Conservation (phyloP, 2,888 invertebrate species). For the Pachycephus smyrnensis region DNA sequence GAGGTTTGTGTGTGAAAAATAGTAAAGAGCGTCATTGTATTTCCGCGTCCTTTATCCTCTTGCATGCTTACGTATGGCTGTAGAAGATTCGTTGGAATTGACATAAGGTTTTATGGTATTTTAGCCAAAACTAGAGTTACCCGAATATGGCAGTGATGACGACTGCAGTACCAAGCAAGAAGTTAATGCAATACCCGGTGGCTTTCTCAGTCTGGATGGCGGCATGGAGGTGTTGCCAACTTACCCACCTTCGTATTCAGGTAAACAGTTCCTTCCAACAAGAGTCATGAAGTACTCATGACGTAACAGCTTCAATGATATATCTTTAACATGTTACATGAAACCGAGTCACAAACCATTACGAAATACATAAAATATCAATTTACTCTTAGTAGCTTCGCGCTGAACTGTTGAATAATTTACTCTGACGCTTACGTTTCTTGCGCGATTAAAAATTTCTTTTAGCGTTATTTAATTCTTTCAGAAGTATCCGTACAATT, state of each 20-base stretch:
- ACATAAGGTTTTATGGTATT: slow-evolving; percentile 29
- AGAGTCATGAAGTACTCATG: not conserved
- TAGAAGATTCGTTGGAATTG: not conserved
- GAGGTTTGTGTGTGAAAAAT: slow-evolving; percentile 48
- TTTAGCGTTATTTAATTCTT: not conserved
- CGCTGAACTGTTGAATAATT: not conserved
- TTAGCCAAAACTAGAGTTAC: slow-evolving; percentile 80
- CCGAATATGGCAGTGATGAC: slow-evolving; percentile 80
- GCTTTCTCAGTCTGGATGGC: slow-evolving; percentile 64
- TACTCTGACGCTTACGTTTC: not conserved
- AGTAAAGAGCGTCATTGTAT: not conserved
- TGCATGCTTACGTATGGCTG: not conserved
- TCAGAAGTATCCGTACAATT: not conserved
- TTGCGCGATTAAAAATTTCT: not conserved
- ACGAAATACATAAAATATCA: not conserved
- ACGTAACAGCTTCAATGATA: not conserved
- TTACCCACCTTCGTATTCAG: slow-evolving; percentile 62
- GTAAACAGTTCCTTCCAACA: slow-evolving; percentile 37
- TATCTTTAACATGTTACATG: not conserved
- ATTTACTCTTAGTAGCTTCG: not conserved
- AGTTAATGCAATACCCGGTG: slow-evolving; percentile 62
- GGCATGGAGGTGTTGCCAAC: slow-evolving; percentile 65
- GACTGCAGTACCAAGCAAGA: slow-evolving; percentile 68
- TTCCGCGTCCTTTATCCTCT: not conserved
- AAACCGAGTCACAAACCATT: not conserved